Percentiles rank a stretch among this genome's conserved stretches.
These are phyloP conservation scores for Trialeurodes vaporariorum DNA, from an alignment of 1,140 invertebrate genomes.

Conservation along the genomic window DNA sequence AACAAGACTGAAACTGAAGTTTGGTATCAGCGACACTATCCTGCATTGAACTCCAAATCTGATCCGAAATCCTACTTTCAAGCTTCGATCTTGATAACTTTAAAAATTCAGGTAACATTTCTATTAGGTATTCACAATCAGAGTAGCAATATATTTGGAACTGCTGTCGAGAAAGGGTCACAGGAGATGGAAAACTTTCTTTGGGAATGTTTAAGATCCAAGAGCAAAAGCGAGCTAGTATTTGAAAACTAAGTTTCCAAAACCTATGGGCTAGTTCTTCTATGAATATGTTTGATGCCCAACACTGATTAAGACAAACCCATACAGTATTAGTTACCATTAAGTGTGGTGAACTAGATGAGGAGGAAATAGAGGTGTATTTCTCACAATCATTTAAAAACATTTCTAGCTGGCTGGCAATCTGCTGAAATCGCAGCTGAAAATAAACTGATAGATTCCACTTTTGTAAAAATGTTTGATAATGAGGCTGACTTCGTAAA, in stretches of 20 bases:
- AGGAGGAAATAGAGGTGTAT: background rate
- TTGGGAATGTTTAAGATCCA: constrained; percentile 2
- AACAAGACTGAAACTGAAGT: background rate
- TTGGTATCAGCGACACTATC: background rate
- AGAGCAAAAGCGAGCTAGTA: constrained; percentile 42
- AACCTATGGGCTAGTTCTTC: constrained; percentile 60
- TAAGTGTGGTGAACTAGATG: constrained; percentile 6
- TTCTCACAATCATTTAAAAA: background rate
- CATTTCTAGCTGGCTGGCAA: constrained; percentile 55
- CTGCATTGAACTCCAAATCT: background rate
- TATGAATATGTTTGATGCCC: constrained; percentile 61
- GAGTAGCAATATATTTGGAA: constrained; percentile 39
- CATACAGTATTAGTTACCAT: constrained; percentile 38
- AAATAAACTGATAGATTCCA: constrained; percentile 94
- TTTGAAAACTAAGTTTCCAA: constrained; percentile 75
- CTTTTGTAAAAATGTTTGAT: constrained; percentile 60
- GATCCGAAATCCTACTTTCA: constrained; percentile 31
- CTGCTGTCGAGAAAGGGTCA: constrained; percentile 27
- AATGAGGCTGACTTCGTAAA: constrained; percentile 50
- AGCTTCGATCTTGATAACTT: constrained; percentile 21
- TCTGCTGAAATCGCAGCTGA: constrained; percentile 87
- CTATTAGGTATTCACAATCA: constrained; percentile 36
- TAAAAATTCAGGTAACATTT: constrained; percentile 33
- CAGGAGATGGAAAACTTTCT: background rate
- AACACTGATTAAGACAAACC: constrained; percentile 51